Base-by-base conservation (phyloP, 1,140 invertebrate species). In the Sogatella furcifera region DNA sequence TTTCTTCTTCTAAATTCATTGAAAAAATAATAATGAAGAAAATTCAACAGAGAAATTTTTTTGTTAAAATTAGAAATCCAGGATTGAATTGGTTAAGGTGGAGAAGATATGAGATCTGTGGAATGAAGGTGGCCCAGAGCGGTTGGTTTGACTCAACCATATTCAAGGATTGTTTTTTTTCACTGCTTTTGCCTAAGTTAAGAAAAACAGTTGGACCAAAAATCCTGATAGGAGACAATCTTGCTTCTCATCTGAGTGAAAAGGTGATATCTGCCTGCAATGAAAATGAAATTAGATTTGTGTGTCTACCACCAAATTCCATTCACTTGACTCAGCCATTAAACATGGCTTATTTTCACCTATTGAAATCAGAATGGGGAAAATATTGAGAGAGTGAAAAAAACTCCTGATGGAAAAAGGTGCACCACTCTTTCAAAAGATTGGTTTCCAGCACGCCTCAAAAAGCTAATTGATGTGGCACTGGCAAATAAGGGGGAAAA, bases 261-360 rank as follows among this genome's bases (percentile, higher is more conserved):
- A 60, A 70, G 34, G 46, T 74, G 9, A 61, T 76, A 11, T 62
- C 68, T 54, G 10, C 62, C 9, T 74, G 71, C 38, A 42, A 64
- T 24, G 61, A 70, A 67, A 67, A 75, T 52, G 61, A 74, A 53
- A 73, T 76, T 17, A 55, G 57, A 22, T 73, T 77, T 62, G 54
- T 74, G 4, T 72, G 69, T 53, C 66, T 77, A 9, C 71, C 72
- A 19, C 64, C 71, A 8, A 76, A 77, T 63, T 62, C 67, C 2
- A 76, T 72, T 1, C 73, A 77, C 57, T 38, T 75, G 10, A 66
- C 68, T 21, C 74, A 78, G 60, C 73, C 75, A 5, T 60, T 77
- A 15, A 72, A 78, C 64, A 69, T 74, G 15, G 69, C 69, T 15
- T 68, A 72, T 41, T 74, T 72, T 65, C 28, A 61, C 8, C 68